Percentiles rank a stretch among this genome's conserved stretches.
Evolutionary conservation across 2,797 vertebrate genomes (phyloP).

Genomic region (Tiaroga cobitis): DNA sequence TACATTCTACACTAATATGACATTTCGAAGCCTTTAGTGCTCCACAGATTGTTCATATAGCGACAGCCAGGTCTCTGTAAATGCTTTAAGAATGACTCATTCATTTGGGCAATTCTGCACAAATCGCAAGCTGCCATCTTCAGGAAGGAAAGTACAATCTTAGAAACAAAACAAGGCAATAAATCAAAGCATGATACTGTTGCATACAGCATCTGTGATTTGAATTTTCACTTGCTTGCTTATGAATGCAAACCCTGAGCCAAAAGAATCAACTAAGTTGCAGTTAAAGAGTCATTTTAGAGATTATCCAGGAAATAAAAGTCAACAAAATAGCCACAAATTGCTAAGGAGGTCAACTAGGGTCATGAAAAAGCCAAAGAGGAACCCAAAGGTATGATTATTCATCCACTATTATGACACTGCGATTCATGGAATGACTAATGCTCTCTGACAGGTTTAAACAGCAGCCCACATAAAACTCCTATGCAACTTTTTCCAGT

Average conservation of each 20-base stretch:
- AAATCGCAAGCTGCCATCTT: slow-evolving; percentile 45
- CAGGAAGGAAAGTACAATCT: slow-evolving; percentile 54
- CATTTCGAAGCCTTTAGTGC: slow-evolving; percentile 28
- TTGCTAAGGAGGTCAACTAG: slow-evolving; percentile 10
- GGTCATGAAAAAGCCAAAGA: slow-evolving; percentile 36
- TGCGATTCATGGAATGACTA: slow-evolving; percentile 58
- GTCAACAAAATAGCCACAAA: slow-evolving; percentile 37
- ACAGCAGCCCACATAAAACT: slow-evolving; percentile 48
- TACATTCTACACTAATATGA: slow-evolving; percentile 47
- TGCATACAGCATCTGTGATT: not conserved
- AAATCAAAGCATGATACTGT: slow-evolving; percentile 43
- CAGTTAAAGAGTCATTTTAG: slow-evolving; percentile 1
- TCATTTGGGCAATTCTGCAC: slow-evolving; percentile 20
- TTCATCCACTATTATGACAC: slow-evolving; percentile 54
- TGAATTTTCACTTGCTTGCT: slow-evolving; percentile 11
- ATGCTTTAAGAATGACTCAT: slow-evolving; percentile 54
- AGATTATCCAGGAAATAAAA: slow-evolving; percentile 40
- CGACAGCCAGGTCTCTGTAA: slow-evolving; percentile 34
- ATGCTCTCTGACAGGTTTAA: slow-evolving; percentile 52
- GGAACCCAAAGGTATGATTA: slow-evolving; percentile 49
- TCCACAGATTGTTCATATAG: slow-evolving; percentile 27
- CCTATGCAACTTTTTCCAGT: slow-evolving; percentile 56
- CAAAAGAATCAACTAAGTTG: slow-evolving; percentile 8
- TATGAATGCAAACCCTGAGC: slow-evolving; percentile 1
- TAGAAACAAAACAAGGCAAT: slow-evolving; percentile 35